These are phyloP conservation scores for Leptinotarsa juncta DNA, from an alignment of 2,888 invertebrate species.

Conservation along the genomic window DNA sequence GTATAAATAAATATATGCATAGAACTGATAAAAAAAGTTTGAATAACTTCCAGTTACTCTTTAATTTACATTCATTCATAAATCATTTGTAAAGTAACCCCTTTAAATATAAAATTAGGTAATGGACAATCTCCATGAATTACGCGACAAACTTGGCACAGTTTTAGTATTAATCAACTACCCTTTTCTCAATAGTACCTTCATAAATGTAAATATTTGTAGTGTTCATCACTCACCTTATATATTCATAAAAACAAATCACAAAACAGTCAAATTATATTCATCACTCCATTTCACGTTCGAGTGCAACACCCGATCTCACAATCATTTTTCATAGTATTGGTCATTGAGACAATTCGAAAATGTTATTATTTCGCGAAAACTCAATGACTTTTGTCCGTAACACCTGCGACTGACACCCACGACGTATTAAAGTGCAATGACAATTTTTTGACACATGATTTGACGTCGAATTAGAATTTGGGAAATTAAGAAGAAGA, in stretches of 20 bases:
- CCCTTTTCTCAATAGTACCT: not conserved
- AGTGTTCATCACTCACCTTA: slow-evolving; percentile 7
- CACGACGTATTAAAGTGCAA: not conserved
- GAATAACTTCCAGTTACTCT: too few species aligned
- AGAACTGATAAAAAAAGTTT: too few species aligned
- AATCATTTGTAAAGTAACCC: not conserved
- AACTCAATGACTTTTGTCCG: not conserved
- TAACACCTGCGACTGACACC: not conserved
- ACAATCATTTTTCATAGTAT: not conserved
- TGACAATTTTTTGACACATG: not conserved
- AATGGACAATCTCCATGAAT: not conserved
- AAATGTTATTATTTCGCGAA: slow-evolving; percentile 1
- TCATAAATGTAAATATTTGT: not conserved
- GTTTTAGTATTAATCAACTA: not conserved
- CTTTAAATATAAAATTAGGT: not conserved
- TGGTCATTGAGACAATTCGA: not conserved
- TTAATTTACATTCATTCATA: not conserved
- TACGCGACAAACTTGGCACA: not conserved
- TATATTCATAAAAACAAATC: slow-evolving; percentile 9
- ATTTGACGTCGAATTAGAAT: not conserved
- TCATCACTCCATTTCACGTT: not conserved
- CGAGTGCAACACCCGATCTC: not conserved
- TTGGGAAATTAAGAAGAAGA: not conserved
- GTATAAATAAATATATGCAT: too few species aligned
- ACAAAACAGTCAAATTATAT: not conserved